Percentiles rank a stretch among this genome's conserved stretches.
phyloP scores from a whole-genome alignment of 2,797 vertebrate species.

The Alca torda region DNA sequence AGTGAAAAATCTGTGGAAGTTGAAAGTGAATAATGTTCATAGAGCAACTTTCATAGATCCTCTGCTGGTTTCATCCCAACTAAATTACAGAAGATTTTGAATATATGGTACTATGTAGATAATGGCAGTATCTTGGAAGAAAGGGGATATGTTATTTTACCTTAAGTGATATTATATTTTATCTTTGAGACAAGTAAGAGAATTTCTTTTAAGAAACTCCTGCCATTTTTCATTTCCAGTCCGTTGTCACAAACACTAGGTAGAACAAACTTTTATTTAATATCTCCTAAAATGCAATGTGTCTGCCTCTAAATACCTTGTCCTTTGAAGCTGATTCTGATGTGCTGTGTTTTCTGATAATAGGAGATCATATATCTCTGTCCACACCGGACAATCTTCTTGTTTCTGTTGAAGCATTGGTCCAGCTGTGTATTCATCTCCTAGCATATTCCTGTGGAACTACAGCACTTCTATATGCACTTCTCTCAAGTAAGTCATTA shows the following conservation, averaged over 20 bases:
- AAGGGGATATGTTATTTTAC: neutral
- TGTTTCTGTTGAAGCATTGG: neutral
- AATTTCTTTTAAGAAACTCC: neutral
- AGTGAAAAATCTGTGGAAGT: neutral
- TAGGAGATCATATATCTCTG: neutral
- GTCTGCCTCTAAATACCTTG: neutral
- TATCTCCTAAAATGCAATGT: neutral
- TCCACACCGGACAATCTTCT: neutral
- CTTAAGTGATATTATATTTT: neutral
- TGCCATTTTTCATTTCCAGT: neutral
- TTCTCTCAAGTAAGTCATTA: neutral
- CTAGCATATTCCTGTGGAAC: neutral
- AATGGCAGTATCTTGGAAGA: neutral
- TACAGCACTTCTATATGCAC: neutral
- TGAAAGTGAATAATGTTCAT: neutral
- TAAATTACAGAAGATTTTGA: neutral
- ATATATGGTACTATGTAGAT: neutral
- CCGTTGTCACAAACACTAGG: neutral
- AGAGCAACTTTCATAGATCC: neutral
- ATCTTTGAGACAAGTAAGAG: neutral
- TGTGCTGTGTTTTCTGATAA: neutral
- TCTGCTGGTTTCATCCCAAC: neutral
- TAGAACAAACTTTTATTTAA: neutral
- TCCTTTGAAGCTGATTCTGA: neutral
- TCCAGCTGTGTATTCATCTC: neutral